Base-by-base conservation (phyloP, 2,113 vertebrate genomes). In the Mesocricetus auratus region DNA sequence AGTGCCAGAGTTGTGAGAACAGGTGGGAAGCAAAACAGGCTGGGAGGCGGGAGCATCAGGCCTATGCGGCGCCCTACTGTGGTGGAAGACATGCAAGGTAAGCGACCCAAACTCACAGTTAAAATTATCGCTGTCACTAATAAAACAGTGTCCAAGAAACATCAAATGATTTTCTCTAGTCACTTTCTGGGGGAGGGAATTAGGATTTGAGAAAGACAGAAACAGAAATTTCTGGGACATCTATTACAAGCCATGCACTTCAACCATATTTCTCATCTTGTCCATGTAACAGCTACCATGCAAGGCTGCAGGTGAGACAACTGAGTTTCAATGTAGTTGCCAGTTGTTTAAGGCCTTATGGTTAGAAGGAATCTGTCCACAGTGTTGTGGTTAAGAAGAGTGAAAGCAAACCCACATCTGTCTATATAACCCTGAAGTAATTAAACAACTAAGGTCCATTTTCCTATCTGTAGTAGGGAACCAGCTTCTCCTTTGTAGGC, bases 1-100 rank as follows among this genome's bases (percentile, higher is more conserved):
- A 98, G 82, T 91, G 95, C 96, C 79, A 91, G 68, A 92, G 7
- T 56, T 93, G 85, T 92, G 94, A 97, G 93, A 77, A 89, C 26
- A 71, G 29, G 77, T 50, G 73, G 74, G 47, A 94, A 87, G 79
- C 75, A 85, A 71, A 95, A 58, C 81, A 93, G 39, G n/a, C 58
- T 31, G 45, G 31, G 56, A 93, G 56, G 39, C 21, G 60, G 56
- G n/a, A 81, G 56, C 33, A 66, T 42, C 3, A 13, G 89, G 39
- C 33, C 81, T 29, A 5, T 16, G 56, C 4, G 31, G 21, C n/a
- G 89, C 58, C 64, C 8, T 66, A 29, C 29, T 16, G 66, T 58
- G 36, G 42, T 24, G 45, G 42, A 68, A 56, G n/a, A 75, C n/a
- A 81, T 17, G 7, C 69, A 91, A 89, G 64, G 45, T 86, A 45